These are phyloP conservation scores for Aeoliscus strigatus DNA, from an alignment of 2,797 vertebrate genomes.

Conservation along the genomic window DNA sequence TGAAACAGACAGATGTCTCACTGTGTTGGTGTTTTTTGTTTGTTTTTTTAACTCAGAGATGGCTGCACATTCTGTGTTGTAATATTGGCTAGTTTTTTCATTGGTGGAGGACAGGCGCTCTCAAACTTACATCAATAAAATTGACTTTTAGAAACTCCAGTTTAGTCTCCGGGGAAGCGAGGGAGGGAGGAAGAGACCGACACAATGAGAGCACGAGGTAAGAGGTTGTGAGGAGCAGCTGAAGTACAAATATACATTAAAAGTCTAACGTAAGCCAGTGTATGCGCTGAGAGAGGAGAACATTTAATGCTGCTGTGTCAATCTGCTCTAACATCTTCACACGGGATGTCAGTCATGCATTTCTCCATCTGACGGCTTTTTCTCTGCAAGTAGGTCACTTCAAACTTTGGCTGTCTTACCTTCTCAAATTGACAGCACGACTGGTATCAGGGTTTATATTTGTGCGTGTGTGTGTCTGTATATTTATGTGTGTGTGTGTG, in stretches of 20 bases:
- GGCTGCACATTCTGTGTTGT: conserved; percentile 2
- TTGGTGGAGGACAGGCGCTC: neutral
- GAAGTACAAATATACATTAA: conserved; percentile 18
- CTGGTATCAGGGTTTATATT: neutral
- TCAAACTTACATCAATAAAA: conserved; percentile 26
- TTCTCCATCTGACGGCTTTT: conserved; percentile 23
- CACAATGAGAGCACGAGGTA: conserved; percentile 10
- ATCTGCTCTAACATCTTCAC: conserved; percentile 16
- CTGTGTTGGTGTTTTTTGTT: conserved; percentile 1
- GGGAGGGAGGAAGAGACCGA: conserved; percentile 9
- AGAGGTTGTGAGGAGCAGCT: conserved; percentile 19
- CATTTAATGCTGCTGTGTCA: conserved; percentile 14
- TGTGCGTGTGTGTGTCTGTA: neutral
- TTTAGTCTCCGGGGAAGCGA: conserved; percentile 8
- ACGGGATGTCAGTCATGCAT: conserved; percentile 19
- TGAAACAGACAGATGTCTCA: neutral
- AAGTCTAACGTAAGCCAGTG: conserved; percentile 15
- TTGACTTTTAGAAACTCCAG: conserved; percentile 15
- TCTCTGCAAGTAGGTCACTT: conserved; percentile 52
- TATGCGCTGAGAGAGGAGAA: conserved; percentile 15
- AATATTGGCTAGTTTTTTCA: conserved; percentile 16
- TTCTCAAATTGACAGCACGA: conserved; percentile 16
- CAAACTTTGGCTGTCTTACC: conserved; percentile 26
- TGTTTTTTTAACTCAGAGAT: no score
- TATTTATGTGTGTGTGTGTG: conserved; percentile 2